Evolutionary conservation across 2,888 invertebrate genomes (phyloP).

Genomic region (Tenthredo mesomela): DNA sequence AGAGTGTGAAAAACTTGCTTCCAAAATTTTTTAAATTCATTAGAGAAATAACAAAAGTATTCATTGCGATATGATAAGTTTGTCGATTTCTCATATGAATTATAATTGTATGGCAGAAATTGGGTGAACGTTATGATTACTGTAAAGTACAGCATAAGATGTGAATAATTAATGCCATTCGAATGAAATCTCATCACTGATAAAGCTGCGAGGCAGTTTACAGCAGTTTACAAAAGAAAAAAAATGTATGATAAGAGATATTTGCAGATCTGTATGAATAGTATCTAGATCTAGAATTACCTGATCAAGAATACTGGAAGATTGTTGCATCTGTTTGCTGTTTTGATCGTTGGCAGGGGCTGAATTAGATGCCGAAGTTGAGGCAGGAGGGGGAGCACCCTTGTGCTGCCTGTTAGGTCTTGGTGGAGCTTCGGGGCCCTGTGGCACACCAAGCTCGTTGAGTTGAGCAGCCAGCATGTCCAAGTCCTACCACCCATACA

Average conservation of each 20-base stretch:
- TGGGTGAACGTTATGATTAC: not conserved
- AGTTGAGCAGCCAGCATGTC: slow-evolving; percentile 97
- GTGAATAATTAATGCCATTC: not conserved
- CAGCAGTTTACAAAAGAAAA: not conserved
- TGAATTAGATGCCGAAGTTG: slow-evolving; percentile 69
- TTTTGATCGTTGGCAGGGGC: slow-evolving; percentile 72
- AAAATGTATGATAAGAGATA: not conserved
- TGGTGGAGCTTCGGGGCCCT: slow-evolving; percentile 86
- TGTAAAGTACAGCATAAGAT: not conserved
- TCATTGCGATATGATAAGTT: not conserved
- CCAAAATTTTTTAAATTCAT: not conserved
- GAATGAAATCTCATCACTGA: not conserved
- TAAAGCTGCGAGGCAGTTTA: not conserved
- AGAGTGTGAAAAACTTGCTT: not conserved
- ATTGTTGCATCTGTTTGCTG: slow-evolving; percentile 75
- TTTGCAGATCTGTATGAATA: not conserved
- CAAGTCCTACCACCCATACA: slow-evolving; percentile 88
- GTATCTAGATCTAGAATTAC: slow-evolving; percentile 58
- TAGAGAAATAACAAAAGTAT: not conserved
- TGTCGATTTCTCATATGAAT: not conserved
- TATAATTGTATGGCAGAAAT: not conserved
- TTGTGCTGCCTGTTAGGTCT: slow-evolving; percentile 78
- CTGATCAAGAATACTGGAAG: slow-evolving; percentile 75
- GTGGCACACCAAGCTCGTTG: slow-evolving; percentile 93
- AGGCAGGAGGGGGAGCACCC: slow-evolving; percentile 67